Evolutionary conservation across 92 coral and sea anemone species (phyloP).

Genomic region (Paragorgia papillata): DNA sequence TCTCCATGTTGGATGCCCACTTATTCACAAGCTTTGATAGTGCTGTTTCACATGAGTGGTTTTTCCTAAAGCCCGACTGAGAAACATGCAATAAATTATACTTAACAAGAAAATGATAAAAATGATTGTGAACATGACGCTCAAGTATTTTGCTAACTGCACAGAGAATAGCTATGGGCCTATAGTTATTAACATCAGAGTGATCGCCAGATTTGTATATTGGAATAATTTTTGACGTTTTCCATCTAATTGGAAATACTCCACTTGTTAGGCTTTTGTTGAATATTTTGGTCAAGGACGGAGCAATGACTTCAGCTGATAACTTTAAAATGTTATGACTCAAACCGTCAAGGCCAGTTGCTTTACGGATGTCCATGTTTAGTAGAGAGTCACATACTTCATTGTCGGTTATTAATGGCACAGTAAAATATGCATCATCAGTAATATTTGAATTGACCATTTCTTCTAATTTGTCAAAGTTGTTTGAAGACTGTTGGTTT

Average conservation of each 20-base stretch:
- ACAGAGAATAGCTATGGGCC: constrained; percentile 49
- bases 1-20: constrained; percentile 42
- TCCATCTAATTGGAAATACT: constrained; percentile 42
- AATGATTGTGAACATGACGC: constrained; percentile 15
- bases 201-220: constrained; percentile 28
- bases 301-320: constrained; percentile 13
- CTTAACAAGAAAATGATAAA: not conserved
- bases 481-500: constrained; percentile 40
- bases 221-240: constrained; percentile 52
- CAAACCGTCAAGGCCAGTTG: constrained; percentile 42
- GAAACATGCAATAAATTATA: constrained; percentile 21
- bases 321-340: constrained; percentile 10
- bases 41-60: constrained; percentile 41
- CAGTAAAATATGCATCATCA: not conserved
- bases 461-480: constrained; percentile 3
- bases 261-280: constrained; percentile 36
- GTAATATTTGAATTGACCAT: constrained; percentile 4
- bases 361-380: constrained; percentile 13
- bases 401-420: constrained; percentile 19
- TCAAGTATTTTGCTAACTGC: constrained; percentile 27
- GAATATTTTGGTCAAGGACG: constrained; percentile 10
- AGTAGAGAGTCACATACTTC: constrained; percentile 25
- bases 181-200: constrained; percentile 20
- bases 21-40: not conserved
- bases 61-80: constrained; percentile 33